Percentiles rank a stretch among this genome's conserved stretches.
phyloP scores from a whole-genome alignment of 2,888 invertebrate species.

The Lochmaea capreae region DNA sequence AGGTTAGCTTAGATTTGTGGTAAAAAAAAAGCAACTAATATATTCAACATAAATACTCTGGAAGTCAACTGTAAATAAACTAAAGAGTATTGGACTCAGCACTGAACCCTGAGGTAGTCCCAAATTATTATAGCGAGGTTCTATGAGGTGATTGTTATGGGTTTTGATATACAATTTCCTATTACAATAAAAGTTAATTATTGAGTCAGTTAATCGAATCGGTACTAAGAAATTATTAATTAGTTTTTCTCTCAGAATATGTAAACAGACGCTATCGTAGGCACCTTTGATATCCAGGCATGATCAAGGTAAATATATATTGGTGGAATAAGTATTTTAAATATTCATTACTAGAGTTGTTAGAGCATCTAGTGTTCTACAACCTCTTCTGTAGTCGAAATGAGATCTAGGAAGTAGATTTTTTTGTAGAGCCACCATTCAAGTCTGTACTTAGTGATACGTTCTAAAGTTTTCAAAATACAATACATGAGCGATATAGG shows the following conservation, averaged over 20 bases:
- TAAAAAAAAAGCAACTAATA: too few relatives aligned
- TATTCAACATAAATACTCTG: not conserved
- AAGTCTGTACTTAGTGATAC: slow-evolving; percentile 21
- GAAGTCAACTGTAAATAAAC: not conserved
- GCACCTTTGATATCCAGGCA: slow-evolving; percentile 1
- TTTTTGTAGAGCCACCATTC: slow-evolving; percentile 17
- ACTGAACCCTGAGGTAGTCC: slow-evolving; percentile 15
- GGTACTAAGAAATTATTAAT: slow-evolving; percentile 9
- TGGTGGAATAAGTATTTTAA: slow-evolving; percentile 5
- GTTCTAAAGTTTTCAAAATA: slow-evolving; percentile 19
- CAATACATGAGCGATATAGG: slow-evolving; percentile 27
- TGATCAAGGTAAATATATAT: not conserved
- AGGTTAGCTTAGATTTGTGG: too few relatives aligned
- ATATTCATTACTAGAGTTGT: slow-evolving; percentile 15
- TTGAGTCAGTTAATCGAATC: not conserved
- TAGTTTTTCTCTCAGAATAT: slow-evolving; percentile 9
- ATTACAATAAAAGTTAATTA: slow-evolving; percentile 5
- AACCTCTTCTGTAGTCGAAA: slow-evolving; percentile 14
- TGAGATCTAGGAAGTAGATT: slow-evolving; percentile 5
- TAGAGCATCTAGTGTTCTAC: slow-evolving; percentile 12
- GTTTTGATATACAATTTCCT: slow-evolving; percentile 8
- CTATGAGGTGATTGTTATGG: slow-evolving; percentile 17
- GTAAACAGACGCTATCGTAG: slow-evolving; percentile 8
- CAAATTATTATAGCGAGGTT: slow-evolving; percentile 3
- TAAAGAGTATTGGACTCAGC: not conserved